Base-by-base conservation (phyloP, 2,888 invertebrate species). In the Pantelozetes paolii region DNA sequence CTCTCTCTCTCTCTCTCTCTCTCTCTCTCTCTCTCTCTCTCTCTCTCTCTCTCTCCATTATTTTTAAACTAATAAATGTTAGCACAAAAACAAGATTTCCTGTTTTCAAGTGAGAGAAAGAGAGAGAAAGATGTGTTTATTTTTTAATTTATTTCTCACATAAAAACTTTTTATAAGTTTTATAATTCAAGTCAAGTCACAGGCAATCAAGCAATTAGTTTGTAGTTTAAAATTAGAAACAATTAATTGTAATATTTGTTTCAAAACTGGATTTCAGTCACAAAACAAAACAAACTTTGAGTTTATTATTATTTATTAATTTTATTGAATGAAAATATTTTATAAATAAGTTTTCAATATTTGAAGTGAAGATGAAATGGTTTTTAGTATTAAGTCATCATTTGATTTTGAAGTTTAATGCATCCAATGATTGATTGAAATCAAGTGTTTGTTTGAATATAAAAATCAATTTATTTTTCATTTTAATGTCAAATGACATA, bases 41-140 rank as follows among this genome's bases (percentile, higher is more conserved):
- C 45, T 45, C 45, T 45, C 45, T 45, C 45, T 54, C 54, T 54
- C 54, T 20, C 54, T 54, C 54, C 54, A 3, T 11, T 54, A n/a
- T 54, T n/a, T 54, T 23, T n/a, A 9, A 6, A 9, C 11, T 54
- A 54, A 26, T 26, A 57, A 28, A 28, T 57, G 57, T 57, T 57
- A 26, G 26, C 13, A 28, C 28, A 32, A 64, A 64, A 64, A 64
- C 28, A 57, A 64, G 64, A 64, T 64, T 64, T 64, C 64, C 64
- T 64, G 64, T 64, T 36, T 64, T 64, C 20, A 64, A 64, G 32
- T n/a, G 64, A 23, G 36, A 64, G 36, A 36, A n/a, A n/a, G n/a
- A n/a, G n/a, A n/a, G n/a, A n/a, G n/a, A 62, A 36, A 64, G 32
- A 64, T 64, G 57, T 64, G 9, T 26, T 62, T 30, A 30, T 62